A percentile compares a stretch with the other conserved stretches of the same genome.
phyloP scores from a whole-genome alignment of 2,113 vertebrate species.

The Amblyornis subalaris region DNA sequence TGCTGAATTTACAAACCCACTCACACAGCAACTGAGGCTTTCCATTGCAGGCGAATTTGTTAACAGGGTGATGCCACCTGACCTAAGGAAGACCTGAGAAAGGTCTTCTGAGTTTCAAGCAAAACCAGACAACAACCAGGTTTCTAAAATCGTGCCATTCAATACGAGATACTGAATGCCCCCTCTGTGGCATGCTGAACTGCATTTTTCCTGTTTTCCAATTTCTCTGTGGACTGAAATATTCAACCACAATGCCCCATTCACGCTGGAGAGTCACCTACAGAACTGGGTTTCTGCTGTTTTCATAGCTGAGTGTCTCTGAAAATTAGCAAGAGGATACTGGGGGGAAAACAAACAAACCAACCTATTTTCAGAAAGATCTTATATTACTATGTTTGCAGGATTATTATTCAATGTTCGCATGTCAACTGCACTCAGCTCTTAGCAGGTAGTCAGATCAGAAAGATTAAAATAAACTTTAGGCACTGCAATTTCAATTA shows the following conservation, averaged over 20 bases:
- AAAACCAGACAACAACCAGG: background rate
- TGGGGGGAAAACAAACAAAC: background rate
- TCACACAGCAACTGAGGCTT: background rate
- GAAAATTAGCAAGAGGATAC: background rate
- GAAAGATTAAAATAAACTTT: background rate
- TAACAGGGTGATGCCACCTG: background rate
- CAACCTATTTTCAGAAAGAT: background rate
- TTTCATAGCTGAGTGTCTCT: background rate
- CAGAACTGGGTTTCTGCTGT: background rate
- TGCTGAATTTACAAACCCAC: background rate
- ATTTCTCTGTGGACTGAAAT: background rate
- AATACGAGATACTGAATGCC: background rate
- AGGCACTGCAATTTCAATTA: background rate
- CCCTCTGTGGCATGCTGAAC: background rate
- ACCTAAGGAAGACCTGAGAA: background rate
- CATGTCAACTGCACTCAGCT: background rate
- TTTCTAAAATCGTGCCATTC: background rate
- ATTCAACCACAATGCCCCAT: background rate
- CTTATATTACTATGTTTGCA: background rate
- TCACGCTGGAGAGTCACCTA: background rate
- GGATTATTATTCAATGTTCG: background rate
- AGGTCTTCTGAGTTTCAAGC: background rate
- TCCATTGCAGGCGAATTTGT: background rate
- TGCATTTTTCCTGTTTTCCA: slow-evolving; percentile 12
- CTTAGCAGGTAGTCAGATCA: background rate